phyloP scores from a whole-genome alignment of 2,113 vertebrate species.

The Neopipo cinnamomea region DNA sequence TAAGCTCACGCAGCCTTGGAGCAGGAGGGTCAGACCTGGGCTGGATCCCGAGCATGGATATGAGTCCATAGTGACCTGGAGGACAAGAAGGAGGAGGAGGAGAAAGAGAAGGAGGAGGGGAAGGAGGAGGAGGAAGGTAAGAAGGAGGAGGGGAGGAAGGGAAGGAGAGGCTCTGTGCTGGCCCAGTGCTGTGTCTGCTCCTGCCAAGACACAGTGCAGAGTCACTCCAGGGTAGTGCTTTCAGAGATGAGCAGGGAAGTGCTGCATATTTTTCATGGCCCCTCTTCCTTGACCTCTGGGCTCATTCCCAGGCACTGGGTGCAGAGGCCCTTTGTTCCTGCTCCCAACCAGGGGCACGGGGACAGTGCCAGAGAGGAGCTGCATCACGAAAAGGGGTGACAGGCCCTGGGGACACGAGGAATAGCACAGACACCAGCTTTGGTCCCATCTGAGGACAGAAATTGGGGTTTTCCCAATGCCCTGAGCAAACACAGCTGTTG shows the following conservation, averaged over 20 bases:
- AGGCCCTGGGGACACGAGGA: not conserved
- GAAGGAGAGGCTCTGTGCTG: not conserved
- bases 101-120: too few species aligned
- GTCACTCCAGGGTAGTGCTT: not conserved
- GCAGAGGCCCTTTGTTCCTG: rapidly evolving
- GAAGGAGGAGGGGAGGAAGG: too few species aligned
- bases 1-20: not conserved
- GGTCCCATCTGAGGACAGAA: not conserved
- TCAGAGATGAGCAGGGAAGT: not conserved
- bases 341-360: not conserved
- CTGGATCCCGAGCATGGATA: not conserved
- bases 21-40: not conserved
- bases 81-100: not conserved
- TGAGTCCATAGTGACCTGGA: not conserved
- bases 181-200: not conserved
- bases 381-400: rapidly evolving
- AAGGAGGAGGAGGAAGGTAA: too few species aligned
- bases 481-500: not conserved
- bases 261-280: not conserved
- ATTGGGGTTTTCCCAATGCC: not conserved
- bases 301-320: not conserved
- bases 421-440: not conserved
- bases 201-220: not conserved
- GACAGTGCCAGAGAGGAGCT: not conserved
- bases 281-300: not conserved